Evolutionary conservation across 2,113 vertebrate genomes (phyloP).

Genomic region (Hemicordylus capensis): DNA sequence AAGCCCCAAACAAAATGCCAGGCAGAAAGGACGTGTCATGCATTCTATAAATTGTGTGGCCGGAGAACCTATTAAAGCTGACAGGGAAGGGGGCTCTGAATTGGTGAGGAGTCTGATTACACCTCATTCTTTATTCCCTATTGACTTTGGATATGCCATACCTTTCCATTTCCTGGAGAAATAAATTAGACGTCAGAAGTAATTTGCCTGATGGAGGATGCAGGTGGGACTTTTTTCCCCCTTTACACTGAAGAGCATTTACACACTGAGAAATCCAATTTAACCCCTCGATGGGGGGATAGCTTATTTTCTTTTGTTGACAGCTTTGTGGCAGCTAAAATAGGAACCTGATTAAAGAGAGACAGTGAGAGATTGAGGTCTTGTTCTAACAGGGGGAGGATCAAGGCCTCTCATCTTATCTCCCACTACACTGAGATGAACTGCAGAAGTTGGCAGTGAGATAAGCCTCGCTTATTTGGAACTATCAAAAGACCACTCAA

Average conservation of each 20-base stretch:
- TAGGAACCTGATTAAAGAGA: constrained; percentile 97
- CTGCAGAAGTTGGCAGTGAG: constrained; percentile 66
- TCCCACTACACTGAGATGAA: constrained; percentile 80
- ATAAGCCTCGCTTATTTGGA: constrained; percentile 73
- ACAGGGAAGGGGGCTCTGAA: constrained; percentile 86
- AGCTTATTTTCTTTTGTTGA: constrained; percentile 95
- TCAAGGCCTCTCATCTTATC: constrained; percentile 95
- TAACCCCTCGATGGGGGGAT: constrained; percentile 84
- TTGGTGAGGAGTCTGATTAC: constrained; percentile 92
- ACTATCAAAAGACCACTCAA: constrained; percentile 45
- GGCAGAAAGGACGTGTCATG: constrained; percentile 85
- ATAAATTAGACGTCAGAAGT: constrained; percentile 99
- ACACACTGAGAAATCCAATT: constrained; percentile 90
- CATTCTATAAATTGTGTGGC: constrained; percentile 88
- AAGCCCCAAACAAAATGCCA: constrained; percentile 76
- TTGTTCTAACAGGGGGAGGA: constrained; percentile 94
- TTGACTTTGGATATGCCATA: constrained; percentile 96
- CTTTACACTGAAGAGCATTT: constrained; percentile 78
- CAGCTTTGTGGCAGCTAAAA: constrained; percentile 93
- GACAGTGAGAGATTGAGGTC: constrained; percentile 99
- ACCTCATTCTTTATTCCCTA: constrained; percentile 87
- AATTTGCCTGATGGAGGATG: constrained; percentile 97
- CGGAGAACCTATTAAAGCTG: constrained; percentile 94
- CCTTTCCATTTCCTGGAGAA: constrained; percentile 98
- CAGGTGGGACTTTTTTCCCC: constrained; percentile 81